Evolutionary conservation across 2,113 vertebrate genomes (phyloP).

Genomic region (Petroica traversi): DNA sequence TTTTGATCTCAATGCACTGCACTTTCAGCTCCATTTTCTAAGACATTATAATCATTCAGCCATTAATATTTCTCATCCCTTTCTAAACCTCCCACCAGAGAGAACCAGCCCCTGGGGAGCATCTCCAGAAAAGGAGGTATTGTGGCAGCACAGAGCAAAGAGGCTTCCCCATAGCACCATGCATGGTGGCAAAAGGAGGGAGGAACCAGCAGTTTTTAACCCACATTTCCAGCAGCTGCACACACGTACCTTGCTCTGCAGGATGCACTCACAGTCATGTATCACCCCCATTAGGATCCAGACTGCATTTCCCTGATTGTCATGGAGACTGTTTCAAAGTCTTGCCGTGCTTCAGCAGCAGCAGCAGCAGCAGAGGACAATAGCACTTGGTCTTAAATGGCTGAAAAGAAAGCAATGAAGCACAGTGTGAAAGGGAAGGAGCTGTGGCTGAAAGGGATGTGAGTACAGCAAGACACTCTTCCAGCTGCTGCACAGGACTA

Average conservation of each 20-base stretch:
- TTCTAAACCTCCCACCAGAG: background rate
- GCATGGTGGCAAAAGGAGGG: accelerated
- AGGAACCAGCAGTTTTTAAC: background rate
- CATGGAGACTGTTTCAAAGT: slow-evolving; percentile 47
- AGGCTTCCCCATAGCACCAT: accelerated
- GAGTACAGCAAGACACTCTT: background rate
- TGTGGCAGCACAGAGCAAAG: background rate
- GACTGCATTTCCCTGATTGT: slow-evolving; percentile 6
- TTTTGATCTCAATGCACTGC: background rate
- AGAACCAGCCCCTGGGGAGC: background rate
- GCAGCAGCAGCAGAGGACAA: background rate
- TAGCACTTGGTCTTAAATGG: background rate
- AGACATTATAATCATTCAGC: background rate
- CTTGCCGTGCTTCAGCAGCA: slow-evolving; percentile 5
- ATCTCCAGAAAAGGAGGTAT: background rate
- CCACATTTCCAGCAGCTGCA: background rate
- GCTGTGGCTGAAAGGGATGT: background rate
- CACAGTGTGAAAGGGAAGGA: background rate
- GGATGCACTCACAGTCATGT: background rate
- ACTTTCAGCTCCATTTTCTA: background rate
- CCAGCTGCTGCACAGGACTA: background rate
- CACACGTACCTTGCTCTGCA: background rate
- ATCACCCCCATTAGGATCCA: background rate
- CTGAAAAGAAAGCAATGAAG: background rate
- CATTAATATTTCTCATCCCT: background rate